Evolutionary conservation across 2,113 vertebrate species (phyloP).

Genomic region (Delphinus delphis): DNA sequence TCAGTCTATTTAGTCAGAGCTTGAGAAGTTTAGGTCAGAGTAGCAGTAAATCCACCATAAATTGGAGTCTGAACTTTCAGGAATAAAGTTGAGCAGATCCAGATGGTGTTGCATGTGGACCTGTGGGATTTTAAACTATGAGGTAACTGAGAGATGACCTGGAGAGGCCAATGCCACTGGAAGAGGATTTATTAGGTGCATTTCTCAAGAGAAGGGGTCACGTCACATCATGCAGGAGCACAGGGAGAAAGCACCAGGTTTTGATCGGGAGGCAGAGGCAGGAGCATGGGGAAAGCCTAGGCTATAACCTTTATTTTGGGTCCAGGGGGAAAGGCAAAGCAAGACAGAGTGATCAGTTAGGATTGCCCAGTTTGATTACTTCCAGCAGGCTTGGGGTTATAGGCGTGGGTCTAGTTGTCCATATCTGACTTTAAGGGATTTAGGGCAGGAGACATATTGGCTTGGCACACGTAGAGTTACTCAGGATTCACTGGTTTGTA

Average conservation of each 20-base stretch:
- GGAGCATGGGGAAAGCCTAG: too few species aligned
- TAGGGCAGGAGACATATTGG: neutral
- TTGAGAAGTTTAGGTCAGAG: neutral
- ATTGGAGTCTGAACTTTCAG: neutral
- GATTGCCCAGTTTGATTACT: neutral
- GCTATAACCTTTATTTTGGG: neutral
- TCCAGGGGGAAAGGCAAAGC: neutral
- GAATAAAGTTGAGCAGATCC: neutral
- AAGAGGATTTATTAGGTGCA: neutral
- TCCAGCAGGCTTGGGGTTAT: neutral
- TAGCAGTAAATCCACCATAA: neutral
- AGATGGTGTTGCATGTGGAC: neutral
- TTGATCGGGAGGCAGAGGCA: neutral
- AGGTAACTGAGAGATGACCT: neutral
- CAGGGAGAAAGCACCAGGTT: neutral
- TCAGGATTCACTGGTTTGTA: neutral
- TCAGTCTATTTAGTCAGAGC: neutral
- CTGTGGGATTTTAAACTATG: neutral
- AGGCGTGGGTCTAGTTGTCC: neutral
- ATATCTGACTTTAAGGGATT: neutral
- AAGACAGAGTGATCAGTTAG: neutral
- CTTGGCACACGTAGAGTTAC: neutral
- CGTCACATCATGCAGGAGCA: too few species aligned
- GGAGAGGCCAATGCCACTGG: neutral
- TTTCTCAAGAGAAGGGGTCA: neutral